phyloP scores from a whole-genome alignment of 2,113 vertebrate genomes.

The Anhinga anhinga region DNA sequence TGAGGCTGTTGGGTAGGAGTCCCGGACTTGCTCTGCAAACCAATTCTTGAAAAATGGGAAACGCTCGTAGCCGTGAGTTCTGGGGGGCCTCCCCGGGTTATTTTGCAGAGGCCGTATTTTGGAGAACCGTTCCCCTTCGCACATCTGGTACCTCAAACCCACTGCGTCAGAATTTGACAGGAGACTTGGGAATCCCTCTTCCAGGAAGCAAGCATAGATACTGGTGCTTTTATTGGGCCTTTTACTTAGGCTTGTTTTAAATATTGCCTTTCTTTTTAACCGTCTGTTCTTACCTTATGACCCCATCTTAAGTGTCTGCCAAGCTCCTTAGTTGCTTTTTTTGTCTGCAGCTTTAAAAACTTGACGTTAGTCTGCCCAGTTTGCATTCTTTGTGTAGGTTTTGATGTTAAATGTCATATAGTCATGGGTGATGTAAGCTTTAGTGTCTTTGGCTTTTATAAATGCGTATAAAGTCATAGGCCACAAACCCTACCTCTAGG shows the following conservation, averaged over 20 bases:
- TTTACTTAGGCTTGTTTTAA: neutral
- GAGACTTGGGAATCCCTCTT: neutral
- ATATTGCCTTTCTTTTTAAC: neutral
- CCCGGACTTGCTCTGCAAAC: neutral
- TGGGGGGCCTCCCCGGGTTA: neutral
- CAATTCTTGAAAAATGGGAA: neutral
- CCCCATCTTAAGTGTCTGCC: neutral
- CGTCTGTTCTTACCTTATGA: neutral
- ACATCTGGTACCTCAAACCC: fast-evolving
- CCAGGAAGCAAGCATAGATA: neutral
- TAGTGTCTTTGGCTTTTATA: neutral
- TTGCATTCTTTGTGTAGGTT: neutral
- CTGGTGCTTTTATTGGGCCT: neutral
- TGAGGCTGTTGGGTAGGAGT: neutral
- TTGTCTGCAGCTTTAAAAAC: neutral
- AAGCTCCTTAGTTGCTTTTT: neutral
- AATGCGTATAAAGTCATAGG: neutral
- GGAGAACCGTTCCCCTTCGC: neutral
- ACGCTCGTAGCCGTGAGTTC: too few relatives aligned
- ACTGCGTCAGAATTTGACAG: neutral
- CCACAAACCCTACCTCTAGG: slow-evolving; percentile 12
- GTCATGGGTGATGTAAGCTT: neutral
- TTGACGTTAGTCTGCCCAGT: neutral
- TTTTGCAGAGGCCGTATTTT: neutral
- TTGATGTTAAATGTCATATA: neutral